phyloP scores from a whole-genome alignment of 2,888 invertebrate genomes.

The Tetrapedia diversipes region DNA sequence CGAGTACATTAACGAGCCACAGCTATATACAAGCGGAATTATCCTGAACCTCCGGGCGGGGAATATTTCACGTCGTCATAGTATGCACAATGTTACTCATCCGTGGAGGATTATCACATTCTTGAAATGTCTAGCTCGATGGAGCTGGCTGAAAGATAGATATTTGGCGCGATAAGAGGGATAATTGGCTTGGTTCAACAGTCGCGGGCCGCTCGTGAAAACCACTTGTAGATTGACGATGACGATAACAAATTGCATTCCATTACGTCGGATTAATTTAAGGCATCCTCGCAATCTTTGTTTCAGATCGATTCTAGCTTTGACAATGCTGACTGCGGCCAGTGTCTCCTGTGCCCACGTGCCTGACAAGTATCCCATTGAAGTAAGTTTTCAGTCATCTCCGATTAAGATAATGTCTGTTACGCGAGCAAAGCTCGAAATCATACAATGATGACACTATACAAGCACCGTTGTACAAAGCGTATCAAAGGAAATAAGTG shows the following conservation, averaged over 20 bases:
- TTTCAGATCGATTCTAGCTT: conserved; percentile 77
- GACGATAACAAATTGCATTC: conserved; percentile 57
- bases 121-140: conserved; percentile 63
- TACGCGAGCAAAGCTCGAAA: no score
- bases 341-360: conserved; percentile 72
- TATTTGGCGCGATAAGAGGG: conserved; percentile 55
- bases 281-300: conserved; percentile 62
- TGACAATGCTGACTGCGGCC: conserved; percentile 72
- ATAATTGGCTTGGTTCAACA: conserved; percentile 59
- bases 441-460: no score
- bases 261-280: conserved; percentile 59
- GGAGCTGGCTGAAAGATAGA: conserved; percentile 54
- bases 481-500: no score
- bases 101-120: conserved; percentile 61
- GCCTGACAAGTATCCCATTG: conserved; percentile 79
- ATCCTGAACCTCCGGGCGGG: background rate
- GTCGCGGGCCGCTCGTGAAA: conserved; percentile 42
- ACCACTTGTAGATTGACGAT: conserved; percentile 46
- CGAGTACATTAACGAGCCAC: conserved; percentile 16
- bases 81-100: conserved; percentile 31
- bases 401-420: no score
- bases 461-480: no score
- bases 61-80: conserved; percentile 5
- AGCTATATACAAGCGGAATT: background rate
- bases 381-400: conserved; percentile 69